Percentiles rank a stretch among this genome's conserved stretches.
phyloP scores from a whole-genome alignment of 2,888 invertebrate genomes.

The Pseudanteris insignis region DNA sequence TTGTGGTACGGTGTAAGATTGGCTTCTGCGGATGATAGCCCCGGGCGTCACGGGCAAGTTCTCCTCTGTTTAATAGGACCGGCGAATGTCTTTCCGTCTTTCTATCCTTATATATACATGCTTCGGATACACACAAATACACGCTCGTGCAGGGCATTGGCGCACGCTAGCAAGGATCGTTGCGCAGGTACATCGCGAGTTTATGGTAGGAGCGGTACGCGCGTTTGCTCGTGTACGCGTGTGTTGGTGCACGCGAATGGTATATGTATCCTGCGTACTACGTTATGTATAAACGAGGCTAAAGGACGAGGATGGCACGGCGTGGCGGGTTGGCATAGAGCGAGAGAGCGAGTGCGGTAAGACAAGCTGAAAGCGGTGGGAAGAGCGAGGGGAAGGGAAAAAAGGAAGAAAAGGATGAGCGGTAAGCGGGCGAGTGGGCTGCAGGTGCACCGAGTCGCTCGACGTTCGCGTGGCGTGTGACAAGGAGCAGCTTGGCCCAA shows the following conservation, averaged over 20 bases:
- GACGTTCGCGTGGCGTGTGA: conserved; percentile 63
- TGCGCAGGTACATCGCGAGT: conserved; percentile 1
- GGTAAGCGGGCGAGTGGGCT: too few species aligned
- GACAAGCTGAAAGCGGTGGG: conserved; percentile 37
- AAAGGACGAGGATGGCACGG: conserved; percentile 9
- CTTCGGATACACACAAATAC: neutral
- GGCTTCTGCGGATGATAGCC: conserved; percentile 64
- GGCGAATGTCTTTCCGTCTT: conserved; percentile 33
- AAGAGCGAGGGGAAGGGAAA: conserved; percentile 15
- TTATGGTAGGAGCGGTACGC: too few species aligned
- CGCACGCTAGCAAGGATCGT: too few species aligned
- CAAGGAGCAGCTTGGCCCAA: too few species aligned
- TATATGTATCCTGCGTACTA: too few species aligned
- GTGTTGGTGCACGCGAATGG: too few species aligned
- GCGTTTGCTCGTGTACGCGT: too few species aligned
- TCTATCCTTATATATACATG: conserved; percentile 12
- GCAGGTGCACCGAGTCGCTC: conserved; percentile 63
- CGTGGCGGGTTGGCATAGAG: conserved; percentile 9
- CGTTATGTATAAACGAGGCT: too few species aligned
- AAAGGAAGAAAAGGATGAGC: conserved; percentile 36
- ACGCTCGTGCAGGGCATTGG: too few species aligned
- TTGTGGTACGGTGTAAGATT: conserved; percentile 58
- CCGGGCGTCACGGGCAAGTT: conserved; percentile 60
- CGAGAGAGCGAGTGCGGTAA: conserved; percentile 32
- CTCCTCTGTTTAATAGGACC: conserved; percentile 43